These are phyloP conservation scores for Lepidonotus clava DNA, from an alignment of 2,888 invertebrate species.

Conservation along the genomic window DNA sequence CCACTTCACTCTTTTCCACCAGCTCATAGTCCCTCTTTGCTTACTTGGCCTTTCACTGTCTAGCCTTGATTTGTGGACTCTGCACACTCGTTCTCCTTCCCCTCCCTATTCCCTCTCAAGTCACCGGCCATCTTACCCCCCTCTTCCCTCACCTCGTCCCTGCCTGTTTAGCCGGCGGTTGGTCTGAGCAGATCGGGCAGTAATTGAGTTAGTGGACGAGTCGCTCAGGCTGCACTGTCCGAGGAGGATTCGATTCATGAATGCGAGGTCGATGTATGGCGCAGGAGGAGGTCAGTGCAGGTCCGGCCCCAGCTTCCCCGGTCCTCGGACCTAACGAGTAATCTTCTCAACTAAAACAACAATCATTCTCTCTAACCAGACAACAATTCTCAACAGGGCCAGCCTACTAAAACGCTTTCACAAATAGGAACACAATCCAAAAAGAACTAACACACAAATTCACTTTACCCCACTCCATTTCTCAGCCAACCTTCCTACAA, in stretches of 20 bases:
- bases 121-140: too few relatives aligned
- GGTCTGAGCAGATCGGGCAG: conserved; percentile 2
- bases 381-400: background rate
- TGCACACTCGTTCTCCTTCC: background rate
- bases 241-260: background rate
- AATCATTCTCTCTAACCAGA: conserved; percentile 8
- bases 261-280: background rate
- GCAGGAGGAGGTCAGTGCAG: background rate
- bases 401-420: too few relatives aligned
- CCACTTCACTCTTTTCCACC: too few relatives aligned
- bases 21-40: too few relatives aligned
- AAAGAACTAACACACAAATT: conserved; percentile 6
- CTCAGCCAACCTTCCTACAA: background rate
- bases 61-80: too few relatives aligned
- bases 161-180: too few relatives aligned
- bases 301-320: too few relatives aligned
- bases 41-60: too few relatives aligned
- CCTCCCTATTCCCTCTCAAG: background rate
- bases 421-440: too few relatives aligned
- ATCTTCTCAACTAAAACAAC: background rate
- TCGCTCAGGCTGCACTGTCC: conserved; percentile 18
- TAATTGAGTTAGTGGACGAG: conserved; percentile 27
- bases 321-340: background rate
- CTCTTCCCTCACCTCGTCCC: too few relatives aligned
- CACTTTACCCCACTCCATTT: background rate